Percentiles rank a stretch among this genome's conserved stretches.
Conservation (phyloP, 2,113 vertebrate species). For the Anthoscopus minutus region DNA sequence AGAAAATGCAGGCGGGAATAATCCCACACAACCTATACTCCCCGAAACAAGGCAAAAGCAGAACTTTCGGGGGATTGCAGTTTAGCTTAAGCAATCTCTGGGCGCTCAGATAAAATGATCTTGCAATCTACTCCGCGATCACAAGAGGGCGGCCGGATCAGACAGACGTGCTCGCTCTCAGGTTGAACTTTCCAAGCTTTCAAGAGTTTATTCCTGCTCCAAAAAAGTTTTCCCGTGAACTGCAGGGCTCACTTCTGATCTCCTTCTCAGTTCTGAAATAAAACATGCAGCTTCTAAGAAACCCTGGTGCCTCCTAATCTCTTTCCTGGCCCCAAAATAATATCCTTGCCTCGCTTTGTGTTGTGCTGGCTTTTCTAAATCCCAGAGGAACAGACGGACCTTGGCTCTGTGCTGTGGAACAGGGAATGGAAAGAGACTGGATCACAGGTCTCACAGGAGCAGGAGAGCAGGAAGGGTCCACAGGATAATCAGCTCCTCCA, state of each 20-base stretch:
- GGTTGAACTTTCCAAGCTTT: background rate
- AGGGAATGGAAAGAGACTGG: background rate
- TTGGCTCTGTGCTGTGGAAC: background rate
- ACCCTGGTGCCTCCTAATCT: background rate
- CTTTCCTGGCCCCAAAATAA: background rate
- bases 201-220: background rate
- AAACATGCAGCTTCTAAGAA: background rate
- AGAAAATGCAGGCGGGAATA: background rate
- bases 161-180: rapidly evolving
- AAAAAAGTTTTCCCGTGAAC: background rate
- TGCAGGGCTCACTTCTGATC: background rate
- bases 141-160: background rate
- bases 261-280: background rate
- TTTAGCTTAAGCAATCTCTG: background rate
- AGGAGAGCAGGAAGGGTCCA: background rate
- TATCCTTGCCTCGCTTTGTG: background rate
- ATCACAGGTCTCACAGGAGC: background rate
- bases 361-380: background rate
- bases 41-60: rapidly evolving
- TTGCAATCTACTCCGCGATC: background rate
- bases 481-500: background rate
- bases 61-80: background rate
- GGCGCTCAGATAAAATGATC: background rate
- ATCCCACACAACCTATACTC: background rate
- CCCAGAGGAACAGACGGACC: background rate